Evolutionary conservation across 2,113 vertebrate genomes (phyloP).

Genomic region (Okapia johnstoni): DNA sequence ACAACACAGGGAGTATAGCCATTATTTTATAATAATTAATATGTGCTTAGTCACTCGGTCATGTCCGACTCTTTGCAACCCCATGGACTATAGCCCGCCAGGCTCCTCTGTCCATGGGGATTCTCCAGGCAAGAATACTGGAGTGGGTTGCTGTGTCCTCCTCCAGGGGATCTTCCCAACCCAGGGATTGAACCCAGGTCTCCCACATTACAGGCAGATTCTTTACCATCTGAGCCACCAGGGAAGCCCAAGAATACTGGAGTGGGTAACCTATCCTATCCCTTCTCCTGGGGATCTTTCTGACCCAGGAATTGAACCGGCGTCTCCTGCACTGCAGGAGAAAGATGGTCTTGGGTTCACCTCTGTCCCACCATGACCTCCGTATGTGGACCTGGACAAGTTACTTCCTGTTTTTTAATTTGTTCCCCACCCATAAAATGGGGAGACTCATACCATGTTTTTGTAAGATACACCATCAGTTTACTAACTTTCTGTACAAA

Average conservation of each 20-base stretch:
- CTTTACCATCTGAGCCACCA: neutral
- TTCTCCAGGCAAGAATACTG: neutral
- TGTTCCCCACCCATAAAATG: neutral
- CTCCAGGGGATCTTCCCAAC: neutral
- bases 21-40: neutral
- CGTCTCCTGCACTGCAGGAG: neutral
- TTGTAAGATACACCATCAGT: neutral
- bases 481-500: neutral
- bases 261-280: neutral
- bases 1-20: neutral
- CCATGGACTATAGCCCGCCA: neutral
- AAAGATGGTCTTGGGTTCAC: neutral
- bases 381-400: neutral
- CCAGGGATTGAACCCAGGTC: neutral
- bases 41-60: neutral
- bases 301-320: neutral
- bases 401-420: neutral
- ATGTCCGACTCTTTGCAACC: neutral
- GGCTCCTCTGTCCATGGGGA: neutral
- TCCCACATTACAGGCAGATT: neutral
- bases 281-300: neutral
- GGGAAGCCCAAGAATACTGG: neutral
- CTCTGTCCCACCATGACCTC: neutral
- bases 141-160: neutral
- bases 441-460: neutral